Base-by-base conservation (phyloP, 2,888 invertebrate species). In the Cataglyphis altisquamis region DNA sequence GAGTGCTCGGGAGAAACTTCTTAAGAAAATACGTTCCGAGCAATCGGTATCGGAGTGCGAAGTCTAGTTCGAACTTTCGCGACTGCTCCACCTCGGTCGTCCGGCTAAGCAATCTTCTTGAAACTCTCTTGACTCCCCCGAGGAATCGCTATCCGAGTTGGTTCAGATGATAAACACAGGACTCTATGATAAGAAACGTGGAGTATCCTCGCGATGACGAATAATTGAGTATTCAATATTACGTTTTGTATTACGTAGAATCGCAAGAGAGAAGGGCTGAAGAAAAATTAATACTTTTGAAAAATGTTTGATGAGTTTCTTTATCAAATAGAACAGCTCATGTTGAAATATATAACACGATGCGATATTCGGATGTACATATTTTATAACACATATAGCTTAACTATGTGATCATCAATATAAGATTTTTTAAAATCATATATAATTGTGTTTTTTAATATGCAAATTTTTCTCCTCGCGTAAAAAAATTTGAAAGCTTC, bases 21-120 rank as follows among this genome's bases (percentile, higher is more conserved):
- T 89, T 88, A 89, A 90, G 90, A 90, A 90, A 90, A 90, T 90
- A 90, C 90, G 87, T 87, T 89, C 85, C 75, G 74, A 87, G 88
- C 90, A 90, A 90, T 90, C 90, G 90, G 90, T 89, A 90, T 89
- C 90, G 86, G 86, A 90, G 90, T 90, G 90, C 90, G 89, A 90
- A 90, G 90, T 90, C 90, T 90, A 75, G 90, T 90, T 86, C 89
- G 85, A 90, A 90, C 82, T 90, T 90, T 89, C 86, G 85, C 90
- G 87, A 90, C 90, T 84, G 84, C 85, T 89, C 86, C 73, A 73
- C 83, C 89, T 63, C 68, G 82, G 83, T 84, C 90, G 87, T 83
- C 86, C 87, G 87, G 86, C 89, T 87, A 87, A 90, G 91, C 89
- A 90, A 91, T 90, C 91, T 90, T 88, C 88, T 87, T 87, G 91